Conservation (phyloP, 1,140 invertebrate genomes). For the Marisa cornuarietis region DNA sequence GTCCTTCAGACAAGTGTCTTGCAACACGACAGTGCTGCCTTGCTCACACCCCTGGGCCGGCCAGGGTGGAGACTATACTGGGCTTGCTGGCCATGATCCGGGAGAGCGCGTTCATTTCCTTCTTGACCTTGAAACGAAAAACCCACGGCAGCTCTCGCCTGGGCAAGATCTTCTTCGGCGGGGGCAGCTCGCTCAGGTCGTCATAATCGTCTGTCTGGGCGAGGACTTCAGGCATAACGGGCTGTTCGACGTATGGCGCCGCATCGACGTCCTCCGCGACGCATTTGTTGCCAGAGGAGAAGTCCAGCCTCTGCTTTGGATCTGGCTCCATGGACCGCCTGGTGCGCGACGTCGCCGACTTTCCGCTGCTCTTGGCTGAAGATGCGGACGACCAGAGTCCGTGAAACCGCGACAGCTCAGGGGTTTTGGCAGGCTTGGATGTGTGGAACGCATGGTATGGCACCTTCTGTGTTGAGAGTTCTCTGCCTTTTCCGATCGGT, state of each 20-base stretch:
- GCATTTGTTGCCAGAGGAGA: not conserved
- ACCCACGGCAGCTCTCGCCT: constrained; percentile 56
- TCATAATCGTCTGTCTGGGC: constrained; percentile 43
- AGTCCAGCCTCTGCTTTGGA: not conserved
- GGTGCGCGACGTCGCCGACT: not conserved
- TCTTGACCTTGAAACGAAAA: constrained; percentile 60
- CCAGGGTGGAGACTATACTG: not conserved
- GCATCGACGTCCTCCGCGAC: not conserved
- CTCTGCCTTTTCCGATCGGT: not conserved
- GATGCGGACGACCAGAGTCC: not conserved
- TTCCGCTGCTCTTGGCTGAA: constrained; percentile 8
- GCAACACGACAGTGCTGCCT: too few relatives aligned
- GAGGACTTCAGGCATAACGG: constrained; percentile 43
- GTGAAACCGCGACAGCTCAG: constrained; percentile 11
- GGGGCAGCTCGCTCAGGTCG: constrained; percentile 50
- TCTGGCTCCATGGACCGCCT: too few relatives aligned
- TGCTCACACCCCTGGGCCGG: not conserved
- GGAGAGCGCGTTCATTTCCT: constrained; percentile 56
- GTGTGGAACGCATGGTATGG: not conserved
- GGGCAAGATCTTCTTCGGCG: constrained; percentile 49
- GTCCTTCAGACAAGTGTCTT: too few relatives aligned
- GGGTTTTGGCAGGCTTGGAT: constrained; percentile 8
- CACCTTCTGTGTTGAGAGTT: not conserved
- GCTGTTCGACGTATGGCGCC: constrained; percentile 27
- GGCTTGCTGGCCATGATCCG: constrained; percentile 59